These are phyloP conservation scores for Gobionotothen gibberifrons DNA, from an alignment of 2,797 vertebrate species.

Conservation along the genomic window DNA sequence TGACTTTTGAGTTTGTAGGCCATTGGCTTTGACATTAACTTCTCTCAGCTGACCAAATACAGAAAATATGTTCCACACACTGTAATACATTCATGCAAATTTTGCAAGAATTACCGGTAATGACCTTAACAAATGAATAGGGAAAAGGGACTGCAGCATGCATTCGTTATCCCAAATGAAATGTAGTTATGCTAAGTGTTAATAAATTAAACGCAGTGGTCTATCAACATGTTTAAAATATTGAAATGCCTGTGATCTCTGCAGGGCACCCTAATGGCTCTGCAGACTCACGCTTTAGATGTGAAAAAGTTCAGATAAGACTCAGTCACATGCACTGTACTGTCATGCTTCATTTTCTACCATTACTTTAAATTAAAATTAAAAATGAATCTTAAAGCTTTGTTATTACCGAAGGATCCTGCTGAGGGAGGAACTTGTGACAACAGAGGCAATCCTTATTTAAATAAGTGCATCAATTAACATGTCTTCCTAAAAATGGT, in stretches of 20 bases:
- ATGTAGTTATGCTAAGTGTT: slow-evolving; percentile 1
- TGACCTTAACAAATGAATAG: not conserved
- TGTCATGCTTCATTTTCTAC: not conserved
- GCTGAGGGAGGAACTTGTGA: slow-evolving; percentile 57
- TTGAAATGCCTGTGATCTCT: slow-evolving; percentile 7
- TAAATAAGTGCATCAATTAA: slow-evolving; percentile 72
- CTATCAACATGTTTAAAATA: slow-evolving; percentile 4
- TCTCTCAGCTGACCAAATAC: not conserved
- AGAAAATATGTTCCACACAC: not conserved
- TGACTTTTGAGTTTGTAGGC: not conserved
- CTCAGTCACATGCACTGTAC: not conserved
- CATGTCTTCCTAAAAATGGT: slow-evolving; percentile 66
- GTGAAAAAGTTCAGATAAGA: not conserved
- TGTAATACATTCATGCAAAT: not conserved
- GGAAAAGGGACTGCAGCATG: not conserved
- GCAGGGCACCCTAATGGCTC: not conserved
- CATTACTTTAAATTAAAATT: slow-evolving; percentile 9
- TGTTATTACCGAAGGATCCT: slow-evolving; percentile 47
- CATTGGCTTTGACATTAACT: not conserved
- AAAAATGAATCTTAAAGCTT: slow-evolving; percentile 45
- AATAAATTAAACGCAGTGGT: not conserved
- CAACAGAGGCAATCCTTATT: slow-evolving; percentile 69
- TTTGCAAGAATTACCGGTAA: not conserved
- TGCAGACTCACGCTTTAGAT: not conserved
- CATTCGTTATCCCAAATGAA: slow-evolving; percentile 17